Percentiles rank a stretch among this genome's conserved stretches.
Conservation (phyloP, 2,113 vertebrate species). For the Redunca redunca region DNA sequence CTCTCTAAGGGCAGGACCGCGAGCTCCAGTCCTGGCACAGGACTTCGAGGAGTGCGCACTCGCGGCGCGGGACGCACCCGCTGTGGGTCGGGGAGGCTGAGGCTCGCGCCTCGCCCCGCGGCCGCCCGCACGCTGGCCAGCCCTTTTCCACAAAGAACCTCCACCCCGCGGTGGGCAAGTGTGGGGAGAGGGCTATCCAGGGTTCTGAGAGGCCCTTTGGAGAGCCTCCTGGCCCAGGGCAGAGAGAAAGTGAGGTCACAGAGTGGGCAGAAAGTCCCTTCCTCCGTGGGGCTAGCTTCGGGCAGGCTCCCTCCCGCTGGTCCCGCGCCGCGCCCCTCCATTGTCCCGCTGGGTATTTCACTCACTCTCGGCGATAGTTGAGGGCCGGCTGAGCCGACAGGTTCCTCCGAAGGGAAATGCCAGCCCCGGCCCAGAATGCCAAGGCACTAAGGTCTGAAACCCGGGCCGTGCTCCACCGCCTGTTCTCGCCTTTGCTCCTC, state of each 20-base stretch:
- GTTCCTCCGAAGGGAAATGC: not conserved
- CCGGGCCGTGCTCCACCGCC: not conserved
- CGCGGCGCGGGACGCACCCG: not conserved
- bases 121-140: not conserved
- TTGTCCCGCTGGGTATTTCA: conserved; percentile 44
- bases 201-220: not conserved
- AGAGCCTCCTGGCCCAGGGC: not conserved
- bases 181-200: not conserved
- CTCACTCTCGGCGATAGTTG: not conserved
- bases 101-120: not conserved
- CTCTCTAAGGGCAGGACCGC: not conserved
- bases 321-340: not conserved
- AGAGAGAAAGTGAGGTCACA: not conserved
- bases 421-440: not conserved
- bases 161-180: not conserved
- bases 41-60: conserved; percentile 12
- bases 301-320: fast-evolving
- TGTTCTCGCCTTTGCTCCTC: not conserved
- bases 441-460: not conserved
- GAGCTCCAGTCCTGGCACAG: not conserved
- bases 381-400: not conserved
- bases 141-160: not conserved
- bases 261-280: not conserved
- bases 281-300: not conserved
- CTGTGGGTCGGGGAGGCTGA: not conserved